A percentile compares a stretch with the other conserved stretches of the same genome.
Evolutionary conservation across 2,797 vertebrate species (phyloP).

Genomic region (Poecilia gillii): DNA sequence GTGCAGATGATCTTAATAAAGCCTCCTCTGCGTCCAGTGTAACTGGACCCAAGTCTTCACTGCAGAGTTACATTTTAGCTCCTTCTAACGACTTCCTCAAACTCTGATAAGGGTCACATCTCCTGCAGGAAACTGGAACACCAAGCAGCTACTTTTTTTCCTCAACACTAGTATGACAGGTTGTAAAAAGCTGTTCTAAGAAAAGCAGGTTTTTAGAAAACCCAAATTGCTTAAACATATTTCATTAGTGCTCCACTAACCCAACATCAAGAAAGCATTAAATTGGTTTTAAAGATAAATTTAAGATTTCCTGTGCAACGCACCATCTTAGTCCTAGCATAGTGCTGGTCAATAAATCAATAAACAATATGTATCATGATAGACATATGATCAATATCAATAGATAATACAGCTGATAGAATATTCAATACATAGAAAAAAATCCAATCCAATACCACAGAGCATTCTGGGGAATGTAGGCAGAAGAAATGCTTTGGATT

Average conservation of each 20-base stretch:
- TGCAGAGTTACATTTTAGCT: constrained; percentile 55
- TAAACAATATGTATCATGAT: too few species aligned
- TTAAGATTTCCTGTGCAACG: background rate
- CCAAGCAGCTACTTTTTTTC: background rate
- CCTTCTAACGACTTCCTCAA: constrained; percentile 9
- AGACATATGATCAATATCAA: too few species aligned
- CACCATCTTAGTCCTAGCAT: background rate
- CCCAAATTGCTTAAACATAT: background rate
- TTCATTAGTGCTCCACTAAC: background rate
- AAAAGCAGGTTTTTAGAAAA: background rate
- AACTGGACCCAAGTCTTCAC: constrained; percentile 36
- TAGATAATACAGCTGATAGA: background rate
- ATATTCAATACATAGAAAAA: background rate
- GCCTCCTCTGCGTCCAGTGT: constrained; percentile 24
- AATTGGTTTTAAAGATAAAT: background rate
- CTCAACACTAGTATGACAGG: background rate
- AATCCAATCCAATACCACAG: too few species aligned
- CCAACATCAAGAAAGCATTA: background rate
- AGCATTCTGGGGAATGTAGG: too few species aligned
- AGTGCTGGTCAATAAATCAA: too few species aligned
- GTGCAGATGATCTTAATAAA: background rate
- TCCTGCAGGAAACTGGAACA: too few species aligned
- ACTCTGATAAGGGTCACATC: too few species aligned
- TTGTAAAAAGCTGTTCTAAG: background rate
- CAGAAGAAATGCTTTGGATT: too few species aligned